Evolutionary conservation across 2,888 invertebrate species (phyloP), one percentile per base, ranked within the genome.

Genomic region (Protophormia terraenovae): DNA sequence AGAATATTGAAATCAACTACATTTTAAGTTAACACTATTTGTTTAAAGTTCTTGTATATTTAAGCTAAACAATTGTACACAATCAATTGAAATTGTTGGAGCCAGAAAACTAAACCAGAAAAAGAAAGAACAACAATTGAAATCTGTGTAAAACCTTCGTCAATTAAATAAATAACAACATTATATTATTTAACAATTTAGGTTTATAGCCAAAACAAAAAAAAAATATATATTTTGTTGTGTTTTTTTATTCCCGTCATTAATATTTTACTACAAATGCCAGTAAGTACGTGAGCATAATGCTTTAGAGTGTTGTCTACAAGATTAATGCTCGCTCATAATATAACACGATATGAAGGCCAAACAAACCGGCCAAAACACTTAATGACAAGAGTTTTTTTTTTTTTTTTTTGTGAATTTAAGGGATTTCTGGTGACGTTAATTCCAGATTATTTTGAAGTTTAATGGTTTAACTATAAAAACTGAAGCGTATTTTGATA

Each of bases 141-240:
- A 69, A 53, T 53, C 12, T 41, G 14, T 2, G 29, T 27, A 41
- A 69, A 77, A 77, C 72, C 84, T 78, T 82, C 67, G 24, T 73
- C 60, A 77, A 72, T 62, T 60, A 38, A 81, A 47, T 62, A 72
- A 58, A 47, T 62, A 72, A 58, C 16, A 62, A 27, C n/a, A 60
- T 27, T 50, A 22, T 24, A 71, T 27, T 60, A 62, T 62, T 79
- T 71, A 62, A 22, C 78, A 71, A 79, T 71, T 79, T 73, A 60
- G 22, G 50, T 80, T 72, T 80, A 66, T 45, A 14, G 19, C 19
- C 27, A 27, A 38, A 69, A 29, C 29, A 58, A 78, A 64, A n/a
- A 76, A 76, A n/a, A n/a, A n/a, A n/a, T n/a, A n/a, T n/a, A n/a
- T n/a, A n/a, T 4, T 24, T 66, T 12, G 8, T 62, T 45, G 10